phyloP scores from a whole-genome alignment of 1,140 invertebrate genomes.

The Formica selysi region DNA sequence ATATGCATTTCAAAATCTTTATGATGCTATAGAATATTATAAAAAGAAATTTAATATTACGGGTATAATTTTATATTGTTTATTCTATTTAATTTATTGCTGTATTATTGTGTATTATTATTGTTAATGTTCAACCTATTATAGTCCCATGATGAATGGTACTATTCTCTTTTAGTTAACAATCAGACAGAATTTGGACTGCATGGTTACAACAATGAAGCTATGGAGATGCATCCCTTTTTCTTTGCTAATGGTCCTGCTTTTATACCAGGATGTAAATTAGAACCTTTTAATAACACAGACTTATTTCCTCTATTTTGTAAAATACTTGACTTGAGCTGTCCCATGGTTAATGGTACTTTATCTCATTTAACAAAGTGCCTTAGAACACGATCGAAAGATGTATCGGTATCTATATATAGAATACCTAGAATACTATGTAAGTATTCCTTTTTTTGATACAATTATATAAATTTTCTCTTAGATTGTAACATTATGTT shows the following conservation, averaged over 20 bases:
- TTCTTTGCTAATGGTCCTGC: slow-evolving; percentile 90
- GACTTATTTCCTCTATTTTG: slow-evolving; percentile 91
- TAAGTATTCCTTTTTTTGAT: slow-evolving; percentile 52
- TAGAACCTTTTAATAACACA: slow-evolving; percentile 88
- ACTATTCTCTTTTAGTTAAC: slow-evolving; percentile 82
- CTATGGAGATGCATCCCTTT: slow-evolving; percentile 89
- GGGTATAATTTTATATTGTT: slow-evolving; percentile 74
- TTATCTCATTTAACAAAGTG: slow-evolving; percentile 79
- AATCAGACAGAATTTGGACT: slow-evolving; percentile 87
- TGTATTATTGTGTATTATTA: neutral
- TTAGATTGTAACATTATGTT: slow-evolving; percentile 2
- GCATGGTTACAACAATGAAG: slow-evolving; percentile 90
- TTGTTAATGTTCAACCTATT: neutral
- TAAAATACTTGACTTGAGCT: slow-evolving; percentile 87
- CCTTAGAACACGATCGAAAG: slow-evolving; percentile 64
- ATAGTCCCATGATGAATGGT: too few species aligned
- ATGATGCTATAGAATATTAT: slow-evolving; percentile 83
- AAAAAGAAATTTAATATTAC: slow-evolving; percentile 86
- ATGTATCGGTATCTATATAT: slow-evolving; percentile 47
- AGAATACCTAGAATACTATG: slow-evolving; percentile 43
- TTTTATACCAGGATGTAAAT: slow-evolving; percentile 86
- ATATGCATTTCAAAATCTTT: slow-evolving; percentile 88
- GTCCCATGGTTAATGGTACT: slow-evolving; percentile 86
- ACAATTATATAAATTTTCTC: neutral
- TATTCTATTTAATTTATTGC: neutral